Evolutionary conservation across 1,140 invertebrate species (phyloP).

Genomic region (Bilobella aurantiaca): DNA sequence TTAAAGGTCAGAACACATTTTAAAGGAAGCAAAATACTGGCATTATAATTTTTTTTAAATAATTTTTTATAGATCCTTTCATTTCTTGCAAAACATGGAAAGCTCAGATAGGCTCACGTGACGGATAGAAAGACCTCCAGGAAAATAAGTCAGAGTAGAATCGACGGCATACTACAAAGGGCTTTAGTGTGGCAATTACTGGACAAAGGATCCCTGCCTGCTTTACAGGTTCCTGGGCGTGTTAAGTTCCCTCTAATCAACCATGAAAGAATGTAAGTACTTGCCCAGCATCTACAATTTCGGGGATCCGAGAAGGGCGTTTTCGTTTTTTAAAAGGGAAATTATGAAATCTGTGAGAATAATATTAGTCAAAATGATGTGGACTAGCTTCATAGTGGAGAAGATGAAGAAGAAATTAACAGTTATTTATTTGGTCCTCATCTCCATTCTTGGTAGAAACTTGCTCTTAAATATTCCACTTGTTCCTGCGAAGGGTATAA

Average conservation of each 20-base stretch:
- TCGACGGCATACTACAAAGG: slow-evolving; percentile 5
- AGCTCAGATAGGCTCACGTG: no score
- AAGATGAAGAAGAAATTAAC: background rate
- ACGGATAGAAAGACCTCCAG: no score
- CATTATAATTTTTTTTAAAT: no score
- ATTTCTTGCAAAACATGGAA: no score
- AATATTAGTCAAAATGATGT: background rate
- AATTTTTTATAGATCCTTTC: no score
- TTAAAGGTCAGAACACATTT: no score
- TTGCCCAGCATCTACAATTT: background rate
- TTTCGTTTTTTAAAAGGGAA: background rate
- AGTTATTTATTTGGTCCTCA: slow-evolving; percentile 1
- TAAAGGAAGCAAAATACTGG: no score
- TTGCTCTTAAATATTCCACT: background rate
- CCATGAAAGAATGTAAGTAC: no score
- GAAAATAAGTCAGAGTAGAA: background rate
- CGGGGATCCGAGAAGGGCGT: background rate
- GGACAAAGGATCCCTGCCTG: background rate
- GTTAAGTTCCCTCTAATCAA: background rate
- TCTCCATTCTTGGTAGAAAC: background rate
- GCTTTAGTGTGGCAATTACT: background rate
- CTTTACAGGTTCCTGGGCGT: background rate
- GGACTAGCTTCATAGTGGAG: no score
- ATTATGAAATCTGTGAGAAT: background rate
- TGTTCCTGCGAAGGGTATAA: background rate